Evolutionary conservation across 2,797 vertebrate species (phyloP), one percentile per base, ranked within the genome.

Genomic region (Pelodytes ibericus): DNA sequence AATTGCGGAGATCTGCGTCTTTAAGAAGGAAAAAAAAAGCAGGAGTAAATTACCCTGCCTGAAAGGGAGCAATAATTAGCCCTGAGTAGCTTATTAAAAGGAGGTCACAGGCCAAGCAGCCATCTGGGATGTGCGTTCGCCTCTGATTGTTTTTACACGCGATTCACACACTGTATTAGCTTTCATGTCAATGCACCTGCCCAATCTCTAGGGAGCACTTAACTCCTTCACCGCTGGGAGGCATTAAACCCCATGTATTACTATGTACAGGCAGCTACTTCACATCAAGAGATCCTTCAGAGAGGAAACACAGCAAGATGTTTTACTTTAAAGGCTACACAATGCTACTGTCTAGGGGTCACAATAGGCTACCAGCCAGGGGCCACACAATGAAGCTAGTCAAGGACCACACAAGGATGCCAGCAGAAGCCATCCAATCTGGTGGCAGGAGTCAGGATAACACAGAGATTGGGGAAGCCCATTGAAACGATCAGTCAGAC

Each of bases 41-140:
- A 91, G 89, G 88, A 91, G 90, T 90, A 93, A 92, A 93, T 93
- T 92, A 91, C 88, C 88, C 90, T 87, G 88, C 89, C 91, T 86
- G 39, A 87, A 92, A 90, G 84, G 89, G 88, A 87, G 88, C 89
- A 91, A 92, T 92, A 92, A 92, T 93, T 92, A 93, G 90, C 89
- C 88, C 87, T 92, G 92, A 92, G 91, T 90, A 91, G 90, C 88
- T 92, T 92, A 93, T 93, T 93, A 93, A 92, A 92, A 90, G 88
- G 88, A 90, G 90, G 88, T 88, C 91, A 92, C 88, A 92, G 91
- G 92, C 89, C 91, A 93, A 92, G 86, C 88, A 89, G 90, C 92
- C 92, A 92, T 92, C 91, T 92, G 92, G 92, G 91, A 93, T 90
- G 89, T 90, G 86, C 83, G 76, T 84, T 89, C 89, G 85, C 90